Evolutionary conservation across 2,888 invertebrate species (phyloP), one percentile per base, ranked within the genome.

Genomic region (Yponomeuta malinellus): DNA sequence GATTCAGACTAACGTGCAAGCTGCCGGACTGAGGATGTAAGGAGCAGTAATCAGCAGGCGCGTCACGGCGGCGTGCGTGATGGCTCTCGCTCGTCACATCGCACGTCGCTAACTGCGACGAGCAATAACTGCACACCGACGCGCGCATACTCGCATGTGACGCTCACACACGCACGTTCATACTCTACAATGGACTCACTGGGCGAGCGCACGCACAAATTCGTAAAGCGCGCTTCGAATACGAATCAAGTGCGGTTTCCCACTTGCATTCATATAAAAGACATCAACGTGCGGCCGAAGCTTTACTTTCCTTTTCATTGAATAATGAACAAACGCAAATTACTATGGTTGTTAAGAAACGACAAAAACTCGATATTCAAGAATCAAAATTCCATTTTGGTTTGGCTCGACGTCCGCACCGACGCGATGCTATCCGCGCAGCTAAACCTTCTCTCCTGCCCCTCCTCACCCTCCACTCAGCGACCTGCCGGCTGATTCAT

Each of bases 261-360:
- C 52, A 59, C 52, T 59, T 59, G 52, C 64, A 15, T 33, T 67
- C 67, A 43, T 67, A 67, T n/a, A 67, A 66, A 66, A 67, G 67
- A 67, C 67, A 67, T 67, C 67, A 67, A 67, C 67, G 67, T 43
- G 67, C 37, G 12, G 43, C 15, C 64, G 64, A 10, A 31, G 64
- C 64, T 64, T 64, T 29, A 64, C 29, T 64, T 64, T 64, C 29
- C 29, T 31, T 64, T 64, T 64, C 29, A 31, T 64, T 59, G 52
- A 59, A 59, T 12, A 59, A 59, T 59, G 15, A 59, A 59, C 52
- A 15, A 15, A 2, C 15, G 64, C 29, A 64, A 23, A 5, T 23
- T 29, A 1, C 29, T 3, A 64, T 64, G 64, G 8, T 10, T 10
- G 29, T 64, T 64, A 64, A 31, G 64, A 64, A 29, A 59, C 15